Percentiles rank a stretch among this genome's conserved stretches.
phyloP scores from a whole-genome alignment of 2,113 vertebrate genomes.

The Corythaixoides concolor region DNA sequence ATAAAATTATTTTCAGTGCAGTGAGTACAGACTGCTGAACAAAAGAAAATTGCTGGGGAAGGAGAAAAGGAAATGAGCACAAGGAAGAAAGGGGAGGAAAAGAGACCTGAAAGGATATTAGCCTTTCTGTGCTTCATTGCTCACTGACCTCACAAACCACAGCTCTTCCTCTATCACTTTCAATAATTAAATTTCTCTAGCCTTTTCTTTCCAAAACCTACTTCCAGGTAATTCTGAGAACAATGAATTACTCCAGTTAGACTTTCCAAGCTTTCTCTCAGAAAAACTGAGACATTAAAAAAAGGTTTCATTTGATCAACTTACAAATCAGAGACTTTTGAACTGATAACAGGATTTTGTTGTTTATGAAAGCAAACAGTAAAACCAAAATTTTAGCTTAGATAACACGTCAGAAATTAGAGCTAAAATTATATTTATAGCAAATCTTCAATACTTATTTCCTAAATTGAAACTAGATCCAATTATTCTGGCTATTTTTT shows the following conservation, averaged over 20 bases:
- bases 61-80: not conserved
- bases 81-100: not conserved
- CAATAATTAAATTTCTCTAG: not conserved
- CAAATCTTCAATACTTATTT: not conserved
- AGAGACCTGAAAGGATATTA: not conserved
- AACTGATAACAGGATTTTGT: not conserved
- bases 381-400: not conserved
- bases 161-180: not conserved
- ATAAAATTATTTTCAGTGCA: constrained; percentile 16
- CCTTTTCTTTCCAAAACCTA: not conserved
- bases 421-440: not conserved
- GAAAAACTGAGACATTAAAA: not conserved
- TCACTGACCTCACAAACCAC: not conserved
- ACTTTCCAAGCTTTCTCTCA: not conserved
- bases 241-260: not conserved
- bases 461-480: not conserved
- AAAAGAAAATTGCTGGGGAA: not conserved
- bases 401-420: not conserved
- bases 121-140: not conserved
- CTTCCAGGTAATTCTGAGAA: not conserved
- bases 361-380: not conserved
- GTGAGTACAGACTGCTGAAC: not conserved
- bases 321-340: not conserved
- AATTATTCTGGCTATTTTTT: not conserved
- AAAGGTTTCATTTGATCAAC: not conserved